Evolutionary conservation across 2,113 vertebrate species (phyloP).

Genomic region (Mesembrinibis cayennensis): DNA sequence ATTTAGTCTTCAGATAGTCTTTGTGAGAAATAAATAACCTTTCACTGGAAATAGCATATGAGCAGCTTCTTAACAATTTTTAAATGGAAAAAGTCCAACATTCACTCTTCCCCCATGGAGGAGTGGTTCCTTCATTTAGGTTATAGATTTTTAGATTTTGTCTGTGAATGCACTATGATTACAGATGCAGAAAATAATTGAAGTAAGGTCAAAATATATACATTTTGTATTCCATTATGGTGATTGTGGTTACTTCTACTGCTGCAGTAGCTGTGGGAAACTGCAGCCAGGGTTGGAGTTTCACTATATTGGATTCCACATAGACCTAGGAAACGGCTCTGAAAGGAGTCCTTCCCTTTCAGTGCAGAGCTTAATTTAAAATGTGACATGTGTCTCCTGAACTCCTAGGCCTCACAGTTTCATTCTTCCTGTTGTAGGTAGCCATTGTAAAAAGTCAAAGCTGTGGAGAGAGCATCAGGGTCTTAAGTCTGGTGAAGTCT

Average conservation of each 20-base stretch:
- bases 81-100: neutral
- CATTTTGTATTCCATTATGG: neutral
- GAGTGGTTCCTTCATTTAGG: neutral
- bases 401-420: neutral
- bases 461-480: neutral
- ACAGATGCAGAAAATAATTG: slow-evolving; percentile 12
- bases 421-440: neutral
- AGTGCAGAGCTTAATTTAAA: neutral
- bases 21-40: neutral
- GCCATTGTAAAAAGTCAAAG: neutral
- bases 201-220: neutral
- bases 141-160: slow-evolving; percentile 4
- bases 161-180: neutral
- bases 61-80: neutral
- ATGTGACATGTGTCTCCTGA: neutral
- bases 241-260: neutral
- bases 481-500: neutral
- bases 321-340: neutral
- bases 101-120: neutral
- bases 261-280: neutral
- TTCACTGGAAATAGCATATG: neutral
- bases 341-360: neutral
- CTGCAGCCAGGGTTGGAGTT: neutral
- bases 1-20: neutral
- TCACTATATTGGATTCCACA: neutral